These are phyloP conservation scores for Ctenosaura bakeri DNA, from an alignment of 2,797 vertebrate species.

Conservation along the genomic window DNA sequence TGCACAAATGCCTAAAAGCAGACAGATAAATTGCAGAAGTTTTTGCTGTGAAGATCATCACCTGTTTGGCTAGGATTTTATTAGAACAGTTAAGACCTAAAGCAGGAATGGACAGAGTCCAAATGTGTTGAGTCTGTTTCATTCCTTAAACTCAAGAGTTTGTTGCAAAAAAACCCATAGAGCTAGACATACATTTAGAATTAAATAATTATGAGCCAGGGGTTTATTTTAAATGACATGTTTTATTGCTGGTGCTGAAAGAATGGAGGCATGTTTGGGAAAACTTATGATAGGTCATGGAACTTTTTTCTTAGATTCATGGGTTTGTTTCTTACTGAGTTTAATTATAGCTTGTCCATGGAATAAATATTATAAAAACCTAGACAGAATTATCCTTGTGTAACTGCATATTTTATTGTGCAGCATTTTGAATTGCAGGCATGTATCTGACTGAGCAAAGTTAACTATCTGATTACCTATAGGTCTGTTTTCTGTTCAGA, in stretches of 20 bases:
- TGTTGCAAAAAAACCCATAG: no score
- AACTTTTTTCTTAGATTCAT: neutral
- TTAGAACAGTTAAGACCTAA: no score
- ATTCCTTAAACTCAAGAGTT: no score
- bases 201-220: no score
- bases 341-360: neutral
- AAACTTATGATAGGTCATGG: neutral
- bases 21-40: neutral
- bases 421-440: neutral
- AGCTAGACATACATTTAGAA: no score
- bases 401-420: neutral
- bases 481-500: neutral
- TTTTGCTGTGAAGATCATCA: neutral
- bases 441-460: neutral
- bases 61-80: neutral
- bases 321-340: no score
- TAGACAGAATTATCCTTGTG: neutral
- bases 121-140: no score
- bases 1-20: neutral
- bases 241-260: no score
- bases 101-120: no score
- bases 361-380: neutral
- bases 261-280: neutral
- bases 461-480: neutral
- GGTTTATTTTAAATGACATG: no score